phyloP scores from a whole-genome alignment of 2,113 vertebrate genomes.

The Callithrix jacchus region DNA sequence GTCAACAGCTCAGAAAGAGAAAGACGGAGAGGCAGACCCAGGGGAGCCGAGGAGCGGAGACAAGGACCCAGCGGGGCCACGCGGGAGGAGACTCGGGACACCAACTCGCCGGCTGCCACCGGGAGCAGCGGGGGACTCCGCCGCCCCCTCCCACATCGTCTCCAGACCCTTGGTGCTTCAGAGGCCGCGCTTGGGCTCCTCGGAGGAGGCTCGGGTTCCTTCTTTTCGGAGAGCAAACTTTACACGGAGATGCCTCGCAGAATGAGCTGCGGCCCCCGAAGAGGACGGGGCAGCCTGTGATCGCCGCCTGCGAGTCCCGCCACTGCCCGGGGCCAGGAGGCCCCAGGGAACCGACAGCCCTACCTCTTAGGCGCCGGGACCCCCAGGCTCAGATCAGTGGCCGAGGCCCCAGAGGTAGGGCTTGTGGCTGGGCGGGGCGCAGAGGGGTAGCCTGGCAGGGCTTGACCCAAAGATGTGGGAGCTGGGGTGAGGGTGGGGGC shows the following conservation, averaged over 20 bases:
- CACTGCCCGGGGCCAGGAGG: background rate
- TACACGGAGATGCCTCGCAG: slow-evolving; percentile 60
- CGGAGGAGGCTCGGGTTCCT: slow-evolving; percentile 10
- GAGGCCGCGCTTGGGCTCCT: slow-evolving; percentile 38
- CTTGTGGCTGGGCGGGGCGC: slow-evolving; percentile 42
- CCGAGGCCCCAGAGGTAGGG: slow-evolving; percentile 61
- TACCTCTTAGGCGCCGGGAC: slow-evolving; percentile 40
- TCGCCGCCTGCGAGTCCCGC: background rate
- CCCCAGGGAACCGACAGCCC: slow-evolving; percentile 21
- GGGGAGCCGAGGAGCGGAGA: background rate
- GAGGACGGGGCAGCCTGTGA: slow-evolving; percentile 38
- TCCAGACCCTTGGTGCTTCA: background rate
- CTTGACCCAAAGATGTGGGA: background rate
- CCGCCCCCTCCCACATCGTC: background rate
- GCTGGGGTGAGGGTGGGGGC: background rate
- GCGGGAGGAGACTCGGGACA: slow-evolving; percentile 8
- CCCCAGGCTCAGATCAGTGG: slow-evolving; percentile 31
- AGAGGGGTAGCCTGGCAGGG: slow-evolving; percentile 19
- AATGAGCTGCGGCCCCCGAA: background rate
- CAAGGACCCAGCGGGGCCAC: slow-evolving; percentile 38
- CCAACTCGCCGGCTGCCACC: background rate
- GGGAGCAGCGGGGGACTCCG: background rate
- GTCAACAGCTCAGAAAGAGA: slow-evolving; percentile 75
- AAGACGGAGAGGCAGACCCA: slow-evolving; percentile 15
- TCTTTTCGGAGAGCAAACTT: slow-evolving; percentile 67